Evolutionary conservation across 2,888 invertebrate genomes (phyloP), one percentile per base, ranked within the genome.

Genomic region (Drosophila quinaria): DNA sequence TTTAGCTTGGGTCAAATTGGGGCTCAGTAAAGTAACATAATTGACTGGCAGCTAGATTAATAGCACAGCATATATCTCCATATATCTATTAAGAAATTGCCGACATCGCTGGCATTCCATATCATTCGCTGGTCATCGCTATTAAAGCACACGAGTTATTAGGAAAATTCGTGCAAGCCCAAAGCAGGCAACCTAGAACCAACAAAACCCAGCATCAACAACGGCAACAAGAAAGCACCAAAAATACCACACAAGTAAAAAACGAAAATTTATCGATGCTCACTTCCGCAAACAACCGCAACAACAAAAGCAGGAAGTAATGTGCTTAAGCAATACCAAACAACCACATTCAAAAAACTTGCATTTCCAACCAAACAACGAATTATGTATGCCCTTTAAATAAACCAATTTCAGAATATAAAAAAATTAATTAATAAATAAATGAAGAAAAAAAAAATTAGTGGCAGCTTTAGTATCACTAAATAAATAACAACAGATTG

Each of bases 231-330:
- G 25, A 62, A 33, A 58, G 52, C 44, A 42, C 49, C 46, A 49
- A 68, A 62, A 62, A 74, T 42, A 55, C 51, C 58, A 55, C 69
- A 62, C 55, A 33, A 74, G 65, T 87, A 85, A 87, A 89, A 85
- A 87, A 87, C 79, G 85, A 87, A 70, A 75, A 84, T 89, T 87
- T 89, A 85, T 85, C 73, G 84, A 77, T 68, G 77, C 71, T 60
- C 69, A 81, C 87, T 84, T 89, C 85, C 85, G 87, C 70, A 81
- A 81, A 68, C 62, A 74, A 72, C 78, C 75, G 56, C 75, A 75
- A 55, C 49, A 54, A 55, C 55, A 54, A 54, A 55, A 72, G 68
- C 68, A 82, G 80, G 70, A 75, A 70, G 70, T 70, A 63, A 80
- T 70, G 81, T 73, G 78, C 78, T 78, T 70, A 65, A 71, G 69